Evolutionary conservation across 2,888 invertebrate species (phyloP), one percentile per base, ranked within the genome.

Genomic region (Pyralis farinalis): DNA sequence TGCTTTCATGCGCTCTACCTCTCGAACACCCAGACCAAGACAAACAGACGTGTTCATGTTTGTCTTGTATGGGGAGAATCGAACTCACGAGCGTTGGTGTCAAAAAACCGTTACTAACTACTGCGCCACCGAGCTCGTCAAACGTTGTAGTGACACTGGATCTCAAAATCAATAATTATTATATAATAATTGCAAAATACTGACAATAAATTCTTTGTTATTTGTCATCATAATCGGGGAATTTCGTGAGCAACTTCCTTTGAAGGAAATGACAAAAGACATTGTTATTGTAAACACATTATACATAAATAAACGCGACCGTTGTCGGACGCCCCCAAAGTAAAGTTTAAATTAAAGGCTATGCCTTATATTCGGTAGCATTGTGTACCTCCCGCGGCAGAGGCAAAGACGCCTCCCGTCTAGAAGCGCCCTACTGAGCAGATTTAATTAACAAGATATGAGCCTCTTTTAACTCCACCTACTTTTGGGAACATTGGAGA

Each of bases 381-480:
- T 74, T 75, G 72, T 74, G 32, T 50, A 44, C 51, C 47, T 46
- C 71, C 72, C 69, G 72, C 67, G 65, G 31, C 38, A 12, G 16
- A 25, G 27, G 9, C 67, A 63, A 73, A 72, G 78, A 73, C 59
- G 64, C 65, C 70, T 59, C 68, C 64, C 74, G 71, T 74, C 72
- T 64, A 58, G 63, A 75, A 78, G 78, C 82, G 62, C 80, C 86
- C 85, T 62, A 72, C 83, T 69, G 85, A 70, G 77, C 61, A 79
- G 87, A 88, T 88, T 88, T 88, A 87, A 88, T 88, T 88, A 88
- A 87, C 83, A 76, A 86, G 87, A 88, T 87, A 88, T 81, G 83
- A 72, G 74, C 75, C 79, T 82, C 82, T 83, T 85, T 84, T 74
- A 84, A 75, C 78, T 77, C 74, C 65, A 75, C 78, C 79, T 70